Base-by-base conservation (phyloP, 2,797 vertebrate species). In the Schizothorax lantsangensis region DNA sequence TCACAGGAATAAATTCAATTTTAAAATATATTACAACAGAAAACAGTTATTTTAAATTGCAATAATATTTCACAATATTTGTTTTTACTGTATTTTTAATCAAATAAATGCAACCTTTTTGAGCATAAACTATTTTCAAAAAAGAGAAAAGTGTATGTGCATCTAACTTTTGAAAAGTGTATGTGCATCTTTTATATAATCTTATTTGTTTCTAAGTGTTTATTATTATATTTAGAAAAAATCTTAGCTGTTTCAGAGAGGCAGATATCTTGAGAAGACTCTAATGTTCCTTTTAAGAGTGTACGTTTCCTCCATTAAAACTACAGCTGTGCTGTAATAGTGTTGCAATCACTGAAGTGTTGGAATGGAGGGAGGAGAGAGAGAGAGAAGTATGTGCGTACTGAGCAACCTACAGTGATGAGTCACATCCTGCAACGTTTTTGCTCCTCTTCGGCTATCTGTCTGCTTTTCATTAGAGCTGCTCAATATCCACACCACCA, bases 381-480 rank as follows among this genome's bases (percentile, higher is more conserved):
- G 79, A 86, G 36, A 72, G 83, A 72, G 80, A 85, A 59, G 83
- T 59, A 86, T 82, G 69, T 68, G 74, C 3, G 36, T 57, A 47
- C 62, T 84, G 64, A 54, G 74, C 69, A 10, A 69, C 33, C 73
- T 59, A 66, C 82, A 77, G n/a, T 74, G 81, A 87, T 91, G 91
- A 90, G 86, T 91, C 88, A 90, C 79, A n/a, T 88, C 78, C 45
- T 86, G 57, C 49, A 74, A 69, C 23, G 64, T 59, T 45, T 75
- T 30, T 84, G 57, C 82, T 86, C 79, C 57, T 69, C 75, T 78
- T 89, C 47, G 33, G 43, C 78, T 86, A 23, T 77, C 69, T 87
- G 75, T 80, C 81, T 72, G 47, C 47, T 87, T 87, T 88, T 84
- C 83, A 85, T 85, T 88, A 88, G 62, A 87, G 84, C 19, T 78